Evolutionary conservation across 2,888 invertebrate species (phyloP).

Genomic region (Epirrita christyi): DNA sequence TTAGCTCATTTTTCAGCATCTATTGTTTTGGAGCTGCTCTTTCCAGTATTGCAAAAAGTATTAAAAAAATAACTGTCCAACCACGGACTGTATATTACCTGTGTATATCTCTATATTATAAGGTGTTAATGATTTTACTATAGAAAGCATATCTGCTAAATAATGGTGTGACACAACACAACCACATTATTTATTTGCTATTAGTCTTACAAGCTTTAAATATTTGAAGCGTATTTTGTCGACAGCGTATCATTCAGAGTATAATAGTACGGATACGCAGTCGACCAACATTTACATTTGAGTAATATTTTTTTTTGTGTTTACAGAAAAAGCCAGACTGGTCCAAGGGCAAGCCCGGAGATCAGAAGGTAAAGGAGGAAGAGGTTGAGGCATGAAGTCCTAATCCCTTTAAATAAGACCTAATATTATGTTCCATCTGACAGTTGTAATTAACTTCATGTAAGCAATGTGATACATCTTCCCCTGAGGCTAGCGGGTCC

Average conservation of each 20-base stretch:
- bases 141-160: constrained; percentile 32
- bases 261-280: constrained; percentile 44
- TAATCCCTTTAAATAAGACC: constrained; percentile 70
- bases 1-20: constrained; percentile 13
- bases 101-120: constrained; percentile 11
- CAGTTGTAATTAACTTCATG: constrained; percentile 61
- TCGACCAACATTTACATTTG: constrained; percentile 19
- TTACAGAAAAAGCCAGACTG: constrained; percentile 97
- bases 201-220: constrained; percentile 13
- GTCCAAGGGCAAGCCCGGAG: constrained; percentile 95
- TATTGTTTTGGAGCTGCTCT: constrained; percentile 17
- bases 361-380: constrained; percentile 94
- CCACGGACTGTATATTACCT: constrained; percentile 2
- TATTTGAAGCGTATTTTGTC: constrained; percentile 15
- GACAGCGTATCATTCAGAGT: constrained; percentile 41
- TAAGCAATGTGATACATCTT: constrained; percentile 66
- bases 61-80: neutral
- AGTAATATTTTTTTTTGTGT: constrained; percentile 47
- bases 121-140: constrained; percentile 23
- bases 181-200: constrained; percentile 27
- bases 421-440: constrained; percentile 60
- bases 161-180: constrained; percentile 27
- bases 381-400: constrained; percentile 92
- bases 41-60: constrained; percentile 3
- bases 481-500: constrained; percentile 32